A percentile compares a stretch with the other conserved stretches of the same genome.
Evolutionary conservation across 2,888 invertebrate genomes (phyloP).

Genomic region (Eumacrocentrus americanus): DNA sequence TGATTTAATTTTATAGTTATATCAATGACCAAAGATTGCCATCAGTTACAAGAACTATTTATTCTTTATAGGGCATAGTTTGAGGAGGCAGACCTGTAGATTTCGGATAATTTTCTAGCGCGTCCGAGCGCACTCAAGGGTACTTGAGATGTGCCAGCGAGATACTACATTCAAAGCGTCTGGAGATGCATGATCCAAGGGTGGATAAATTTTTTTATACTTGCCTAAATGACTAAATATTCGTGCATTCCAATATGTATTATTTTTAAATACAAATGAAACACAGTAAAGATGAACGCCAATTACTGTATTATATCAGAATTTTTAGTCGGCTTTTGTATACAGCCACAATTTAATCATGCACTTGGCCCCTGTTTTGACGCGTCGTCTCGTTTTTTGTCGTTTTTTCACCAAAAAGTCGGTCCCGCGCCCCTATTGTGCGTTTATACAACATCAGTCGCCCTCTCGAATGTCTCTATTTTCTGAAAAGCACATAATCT

Average conservation of each 20-base stretch:
- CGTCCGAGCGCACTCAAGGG: slow-evolving; percentile 59
- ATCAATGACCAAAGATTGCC: no score
- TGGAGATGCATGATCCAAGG: slow-evolving; percentile 39
- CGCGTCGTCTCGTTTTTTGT: slow-evolving; percentile 56
- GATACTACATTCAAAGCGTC: slow-evolving; percentile 58
- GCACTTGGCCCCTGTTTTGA: slow-evolving; percentile 56
- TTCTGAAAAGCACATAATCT: slow-evolving; percentile 57
- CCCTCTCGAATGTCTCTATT: slow-evolving; percentile 36
- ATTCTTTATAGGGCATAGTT: slow-evolving; percentile 34
- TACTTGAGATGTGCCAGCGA: slow-evolving; percentile 53
- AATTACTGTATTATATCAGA: no score
- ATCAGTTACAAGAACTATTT: slow-evolving; percentile 56
- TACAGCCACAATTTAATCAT: no score
- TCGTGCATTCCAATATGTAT: no score
- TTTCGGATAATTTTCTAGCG: slow-evolving; percentile 59
- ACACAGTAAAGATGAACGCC: no score
- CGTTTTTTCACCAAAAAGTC: slow-evolving; percentile 61
- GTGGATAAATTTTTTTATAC: slow-evolving; percentile 42
- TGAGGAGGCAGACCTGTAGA: slow-evolving; percentile 40
- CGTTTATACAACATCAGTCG: slow-evolving; percentile 30
- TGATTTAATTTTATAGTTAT: no score
- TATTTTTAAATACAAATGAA: no score
- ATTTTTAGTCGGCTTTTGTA: no score
- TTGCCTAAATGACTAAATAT: neutral
- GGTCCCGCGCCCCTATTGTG: slow-evolving; percentile 46